Conservation (phyloP, 2,888 invertebrate species). For the Amblyjoppa proteus region DNA sequence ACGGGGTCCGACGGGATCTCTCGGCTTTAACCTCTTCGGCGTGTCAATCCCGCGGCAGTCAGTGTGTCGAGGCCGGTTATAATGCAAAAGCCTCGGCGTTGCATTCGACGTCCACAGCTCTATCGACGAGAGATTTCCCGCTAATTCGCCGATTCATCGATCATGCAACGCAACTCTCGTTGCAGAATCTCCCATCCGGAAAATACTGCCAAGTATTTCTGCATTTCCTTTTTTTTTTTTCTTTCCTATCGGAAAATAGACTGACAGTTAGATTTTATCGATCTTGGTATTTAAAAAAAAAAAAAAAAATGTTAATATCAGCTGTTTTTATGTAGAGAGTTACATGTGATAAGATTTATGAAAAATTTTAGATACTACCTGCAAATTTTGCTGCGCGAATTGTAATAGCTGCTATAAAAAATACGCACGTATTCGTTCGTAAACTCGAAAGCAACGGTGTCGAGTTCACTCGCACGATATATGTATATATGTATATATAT, state of each 20-base stretch:
- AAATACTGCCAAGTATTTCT: constrained; percentile 34
- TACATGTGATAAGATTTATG: no score
- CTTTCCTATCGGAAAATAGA: neutral
- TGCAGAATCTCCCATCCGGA: constrained; percentile 40
- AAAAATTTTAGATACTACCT: no score
- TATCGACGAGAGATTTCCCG: constrained; percentile 30
- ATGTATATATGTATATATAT: neutral
- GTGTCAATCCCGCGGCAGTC: constrained; percentile 44
- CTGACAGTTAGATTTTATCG: no score
- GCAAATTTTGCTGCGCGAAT: neutral
- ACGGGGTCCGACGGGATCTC: constrained; percentile 6
- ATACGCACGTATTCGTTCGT: constrained; percentile 59
- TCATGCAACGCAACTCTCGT: constrained; percentile 56
- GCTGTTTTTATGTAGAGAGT: no score
- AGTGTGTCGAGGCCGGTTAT: constrained; percentile 52
- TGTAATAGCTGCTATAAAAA: constrained; percentile 42
- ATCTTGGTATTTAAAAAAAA: no score
- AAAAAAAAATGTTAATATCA: no score
- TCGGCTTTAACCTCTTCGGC: constrained; percentile 23
- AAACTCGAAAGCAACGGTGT: constrained; percentile 64
- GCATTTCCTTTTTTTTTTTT: constrained; percentile 7
- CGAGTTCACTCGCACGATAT: constrained; percentile 58
- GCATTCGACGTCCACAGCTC: constrained; percentile 31
- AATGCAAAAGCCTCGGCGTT: constrained; percentile 28
- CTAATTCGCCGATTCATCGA: constrained; percentile 63